Base-by-base conservation (phyloP, 1,140 invertebrate genomes). In the Hyposmocoma kahamanoa region DNA sequence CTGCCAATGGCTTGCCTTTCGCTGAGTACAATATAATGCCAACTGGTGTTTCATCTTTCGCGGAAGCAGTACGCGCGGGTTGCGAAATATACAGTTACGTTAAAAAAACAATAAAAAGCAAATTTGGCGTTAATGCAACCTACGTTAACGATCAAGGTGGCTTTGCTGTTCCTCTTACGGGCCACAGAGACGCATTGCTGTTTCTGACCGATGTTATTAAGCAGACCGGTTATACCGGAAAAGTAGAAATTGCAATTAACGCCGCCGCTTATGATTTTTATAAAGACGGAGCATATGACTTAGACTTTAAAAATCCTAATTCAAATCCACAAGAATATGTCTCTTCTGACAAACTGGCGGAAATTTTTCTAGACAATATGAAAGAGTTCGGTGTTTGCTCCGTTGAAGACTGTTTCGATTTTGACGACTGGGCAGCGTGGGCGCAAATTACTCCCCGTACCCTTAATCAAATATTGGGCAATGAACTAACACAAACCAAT, bases 81-180 rank as follows among this genome's bases (percentile, higher is more conserved):
- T 91, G 92, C 47, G 98, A 99, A 87, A 92, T 96, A 22, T 99
- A 99, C 78, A 96, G 98, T 66, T 94, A 97, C 64, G 88, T 99
- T 56, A 98, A 98, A 82, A 91, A 92, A 72, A 93, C 96, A 41
- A 97, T 99, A 73, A 95, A 97, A 82, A 88, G 89, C 43, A 95
- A 94, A 79, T 97, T 95, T 79, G 94, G 94, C 50, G 87, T 96
- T 50, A 92, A 96, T 86, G 94, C 95, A 22, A 98, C 97, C 43
- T 96, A 97, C 70, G 97, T 99, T 10, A 97, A 96, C 61, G 97
- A 99, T 87, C 96, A 98, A 71, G 98, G 98, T 87, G 98, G 98
- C 44, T 99, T 99, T 82, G 96, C 98, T 32, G 96, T 98, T 36
- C 98, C 99, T 71, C 95, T 99, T 77, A 90, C 93, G 53, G 94